Evolutionary conservation across 2,888 invertebrate genomes (phyloP).

Genomic region (Machimus atricapillus): DNA sequence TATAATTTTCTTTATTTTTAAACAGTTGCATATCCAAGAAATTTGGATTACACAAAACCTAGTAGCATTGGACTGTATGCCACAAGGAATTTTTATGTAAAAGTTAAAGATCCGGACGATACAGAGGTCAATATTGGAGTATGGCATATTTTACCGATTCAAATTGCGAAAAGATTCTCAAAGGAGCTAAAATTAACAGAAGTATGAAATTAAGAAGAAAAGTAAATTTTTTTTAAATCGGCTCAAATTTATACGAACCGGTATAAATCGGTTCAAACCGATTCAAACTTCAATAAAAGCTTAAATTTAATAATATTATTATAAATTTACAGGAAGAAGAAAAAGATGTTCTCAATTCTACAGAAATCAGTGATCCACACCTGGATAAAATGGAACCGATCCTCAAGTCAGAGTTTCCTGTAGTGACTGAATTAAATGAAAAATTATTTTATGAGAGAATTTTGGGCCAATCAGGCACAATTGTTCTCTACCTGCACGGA

Average conservation of each 20-base stretch:
- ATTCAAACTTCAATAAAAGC: too few species aligned
- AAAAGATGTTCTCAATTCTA: conserved; percentile 50
- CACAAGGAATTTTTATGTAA: conserved; percentile 73
- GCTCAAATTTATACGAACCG: neutral
- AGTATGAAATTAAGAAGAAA: conserved; percentile 46
- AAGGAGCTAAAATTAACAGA: conserved; percentile 56
- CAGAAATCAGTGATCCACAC: conserved; percentile 49
- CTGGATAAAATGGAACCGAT: conserved; percentile 54
- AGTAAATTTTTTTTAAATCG: neutral
- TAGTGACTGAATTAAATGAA: conserved; percentile 56
- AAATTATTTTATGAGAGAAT: conserved; percentile 65
- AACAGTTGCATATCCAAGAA: conserved; percentile 67
- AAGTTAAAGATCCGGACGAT: conserved; percentile 62
- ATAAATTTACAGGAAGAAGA: conserved; percentile 47
- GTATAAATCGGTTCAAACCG: neutral
- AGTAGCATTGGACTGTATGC: conserved; percentile 65
- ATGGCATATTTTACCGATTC: conserved; percentile 81
- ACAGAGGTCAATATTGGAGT: conserved; percentile 65
- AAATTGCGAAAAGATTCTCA: conserved; percentile 65
- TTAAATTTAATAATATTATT: neutral
- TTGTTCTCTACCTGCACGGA: conserved; percentile 76
- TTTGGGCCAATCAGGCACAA: conserved; percentile 65
- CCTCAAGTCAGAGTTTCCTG: conserved; percentile 55
- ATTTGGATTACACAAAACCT: conserved; percentile 64
- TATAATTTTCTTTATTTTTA: neutral